These are phyloP conservation scores for Lasioglossum villosulum DNA, from an alignment of 2,888 invertebrate species.

Conservation along the genomic window DNA sequence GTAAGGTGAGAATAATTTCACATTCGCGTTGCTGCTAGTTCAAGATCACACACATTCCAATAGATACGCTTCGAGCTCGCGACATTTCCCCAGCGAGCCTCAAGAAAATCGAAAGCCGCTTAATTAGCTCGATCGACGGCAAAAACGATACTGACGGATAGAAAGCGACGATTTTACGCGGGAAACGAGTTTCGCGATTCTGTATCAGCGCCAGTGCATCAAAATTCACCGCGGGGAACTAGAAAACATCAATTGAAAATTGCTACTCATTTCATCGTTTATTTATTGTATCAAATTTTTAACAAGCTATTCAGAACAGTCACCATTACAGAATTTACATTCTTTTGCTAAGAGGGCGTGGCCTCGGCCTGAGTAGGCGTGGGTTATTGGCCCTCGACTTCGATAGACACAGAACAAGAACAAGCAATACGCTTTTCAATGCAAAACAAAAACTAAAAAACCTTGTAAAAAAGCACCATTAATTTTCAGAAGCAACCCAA, in stretches of 20 bases:
- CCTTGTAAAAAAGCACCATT: not conserved
- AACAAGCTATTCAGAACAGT: too few relatives aligned
- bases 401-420: not conserved
- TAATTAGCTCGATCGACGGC: constrained; percentile 23
- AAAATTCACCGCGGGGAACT: not conserved
- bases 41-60: not conserved
- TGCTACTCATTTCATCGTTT: too few relatives aligned
- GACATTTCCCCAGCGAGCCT: not conserved
- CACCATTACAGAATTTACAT: not conserved
- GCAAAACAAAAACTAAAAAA: too few relatives aligned
- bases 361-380: not conserved
- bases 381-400: not conserved
- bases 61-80: not conserved
- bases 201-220: not conserved
- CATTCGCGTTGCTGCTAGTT: not conserved
- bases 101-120: constrained; percentile 18
- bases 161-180: constrained; percentile 14
- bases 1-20: not conserved
- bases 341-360: not conserved
- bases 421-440: not conserved
- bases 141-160: constrained; percentile 21
- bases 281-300: not conserved
- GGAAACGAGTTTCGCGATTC: constrained; percentile 7
- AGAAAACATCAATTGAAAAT: not conserved
- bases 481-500: not conserved